A percentile compares a stretch with the other conserved stretches of the same genome.
Conservation (phyloP, 2,113 vertebrate genomes). For the Cathartes aura region DNA sequence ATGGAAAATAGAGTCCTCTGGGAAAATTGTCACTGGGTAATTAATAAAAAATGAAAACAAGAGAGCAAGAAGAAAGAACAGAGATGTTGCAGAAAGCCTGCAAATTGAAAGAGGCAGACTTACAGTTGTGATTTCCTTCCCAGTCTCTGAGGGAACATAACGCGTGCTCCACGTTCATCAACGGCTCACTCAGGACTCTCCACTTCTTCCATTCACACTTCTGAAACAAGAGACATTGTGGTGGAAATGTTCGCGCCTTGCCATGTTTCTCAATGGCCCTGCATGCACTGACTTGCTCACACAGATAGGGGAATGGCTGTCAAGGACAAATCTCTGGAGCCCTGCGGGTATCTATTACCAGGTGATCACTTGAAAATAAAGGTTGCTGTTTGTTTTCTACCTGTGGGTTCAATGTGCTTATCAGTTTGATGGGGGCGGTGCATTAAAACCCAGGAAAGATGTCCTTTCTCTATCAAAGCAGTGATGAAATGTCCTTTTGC, state of each 20-base stretch:
- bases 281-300: neutral
- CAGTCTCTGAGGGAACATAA: neutral
- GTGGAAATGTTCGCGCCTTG: neutral
- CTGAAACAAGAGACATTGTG: slow-evolving; percentile 14
- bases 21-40: slow-evolving; percentile 38
- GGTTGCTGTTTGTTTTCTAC: neutral
- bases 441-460: neutral
- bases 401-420: neutral
- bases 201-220: slow-evolving; percentile 26
- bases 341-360: neutral
- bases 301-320: neutral
- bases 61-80: neutral
- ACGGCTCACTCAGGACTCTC: neutral
- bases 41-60: slow-evolving; percentile 62
- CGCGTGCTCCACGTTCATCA: neutral
- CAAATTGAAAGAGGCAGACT: neutral
- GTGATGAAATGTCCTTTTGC: neutral
- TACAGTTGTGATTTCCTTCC: neutral
- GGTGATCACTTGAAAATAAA: slow-evolving; percentile 6
- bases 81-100: slow-evolving; percentile 8
- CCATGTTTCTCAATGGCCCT: neutral
- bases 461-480: neutral
- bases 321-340: neutral
- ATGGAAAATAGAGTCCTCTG: slow-evolving; percentile 14
- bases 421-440: neutral